A percentile compares a stretch with the other conserved stretches of the same genome.
Evolutionary conservation across 2,113 vertebrate species (phyloP).

Genomic region (Podilymbus podiceps): DNA sequence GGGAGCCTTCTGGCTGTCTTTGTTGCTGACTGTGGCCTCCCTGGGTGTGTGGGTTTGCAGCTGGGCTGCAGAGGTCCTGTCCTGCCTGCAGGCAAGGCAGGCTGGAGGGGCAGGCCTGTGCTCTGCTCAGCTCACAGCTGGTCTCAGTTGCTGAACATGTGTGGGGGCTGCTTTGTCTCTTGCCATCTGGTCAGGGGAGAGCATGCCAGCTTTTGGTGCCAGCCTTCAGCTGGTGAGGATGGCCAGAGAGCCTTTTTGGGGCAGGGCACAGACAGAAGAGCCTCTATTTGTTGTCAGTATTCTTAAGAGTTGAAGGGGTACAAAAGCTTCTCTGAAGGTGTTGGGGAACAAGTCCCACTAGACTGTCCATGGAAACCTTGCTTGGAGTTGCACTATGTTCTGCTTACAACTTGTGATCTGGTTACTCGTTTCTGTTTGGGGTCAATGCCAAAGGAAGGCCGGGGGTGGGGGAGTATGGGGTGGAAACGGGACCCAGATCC

Average conservation of each 20-base stretch:
- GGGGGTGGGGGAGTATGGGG: too few species aligned
- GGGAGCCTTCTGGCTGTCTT: accelerated
- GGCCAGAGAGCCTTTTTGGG: accelerated
- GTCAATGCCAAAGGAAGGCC: background rate
- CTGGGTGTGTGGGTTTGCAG: accelerated
- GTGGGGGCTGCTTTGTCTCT: background rate
- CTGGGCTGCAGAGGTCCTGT: too few species aligned
- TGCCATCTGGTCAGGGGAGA: too few species aligned
- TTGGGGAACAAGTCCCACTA: too few species aligned
- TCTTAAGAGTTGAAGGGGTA: accelerated
- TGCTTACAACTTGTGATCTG: background rate
- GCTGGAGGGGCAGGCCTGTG: too few species aligned
- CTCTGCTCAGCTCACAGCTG: too few species aligned
- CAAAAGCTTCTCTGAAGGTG: too few species aligned
- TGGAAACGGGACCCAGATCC: too few species aligned
- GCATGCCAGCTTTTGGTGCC: accelerated
- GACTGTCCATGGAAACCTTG: accelerated
- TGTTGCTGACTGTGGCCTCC: accelerated
- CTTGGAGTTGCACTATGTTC: accelerated
- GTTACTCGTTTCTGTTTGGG: background rate
- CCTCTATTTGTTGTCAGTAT: accelerated
- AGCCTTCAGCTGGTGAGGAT: background rate
- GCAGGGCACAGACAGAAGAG: accelerated
- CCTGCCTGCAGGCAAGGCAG: background rate
- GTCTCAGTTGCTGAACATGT: too few species aligned